Evolutionary conservation across 2,888 invertebrate species (phyloP).

Genomic region (Aphidius colemani): DNA sequence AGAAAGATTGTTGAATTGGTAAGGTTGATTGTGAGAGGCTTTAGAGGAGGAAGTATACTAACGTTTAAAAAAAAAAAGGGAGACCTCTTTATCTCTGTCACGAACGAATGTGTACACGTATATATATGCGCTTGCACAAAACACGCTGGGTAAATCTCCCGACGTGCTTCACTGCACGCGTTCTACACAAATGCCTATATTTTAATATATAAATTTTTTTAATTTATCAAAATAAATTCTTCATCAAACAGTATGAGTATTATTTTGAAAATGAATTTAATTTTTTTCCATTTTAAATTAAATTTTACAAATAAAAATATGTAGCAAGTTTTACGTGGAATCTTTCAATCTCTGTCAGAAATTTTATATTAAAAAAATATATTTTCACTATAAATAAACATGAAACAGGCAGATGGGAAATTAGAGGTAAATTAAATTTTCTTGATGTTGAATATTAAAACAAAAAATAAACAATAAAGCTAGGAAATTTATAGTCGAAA

Average conservation of each 20-base stretch:
- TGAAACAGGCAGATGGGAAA: slow-evolving; percentile 10
- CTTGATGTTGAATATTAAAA: background rate
- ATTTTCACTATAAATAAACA: no score
- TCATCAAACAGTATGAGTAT: no score
- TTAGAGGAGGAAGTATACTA: background rate
- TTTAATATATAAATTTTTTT: slow-evolving; percentile 22
- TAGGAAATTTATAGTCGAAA: slow-evolving; percentile 2
- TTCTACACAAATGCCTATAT: background rate
- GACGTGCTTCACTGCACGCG: slow-evolving; percentile 17
- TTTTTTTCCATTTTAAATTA: no score
- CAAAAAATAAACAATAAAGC: background rate
- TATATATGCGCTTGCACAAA: slow-evolving; percentile 13
- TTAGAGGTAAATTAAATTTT: slow-evolving; percentile 11
- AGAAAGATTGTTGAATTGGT: slow-evolving; percentile 8
- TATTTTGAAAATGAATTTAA: no score
- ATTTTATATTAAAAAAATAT: no score
- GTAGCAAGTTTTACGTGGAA: no score
- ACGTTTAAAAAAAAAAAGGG: no score
- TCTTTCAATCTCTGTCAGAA: no score
- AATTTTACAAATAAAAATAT: no score
- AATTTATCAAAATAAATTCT: slow-evolving; percentile 3
- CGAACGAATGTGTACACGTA: slow-evolving; percentile 33
- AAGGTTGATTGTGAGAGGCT: slow-evolving; percentile 13
- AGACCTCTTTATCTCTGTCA: slow-evolving; percentile 37
- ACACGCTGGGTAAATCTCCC: background rate